Percentiles rank a stretch among this genome's conserved stretches.
phyloP scores from a whole-genome alignment of 2,113 vertebrate species.

The Apteryx mantelli region DNA sequence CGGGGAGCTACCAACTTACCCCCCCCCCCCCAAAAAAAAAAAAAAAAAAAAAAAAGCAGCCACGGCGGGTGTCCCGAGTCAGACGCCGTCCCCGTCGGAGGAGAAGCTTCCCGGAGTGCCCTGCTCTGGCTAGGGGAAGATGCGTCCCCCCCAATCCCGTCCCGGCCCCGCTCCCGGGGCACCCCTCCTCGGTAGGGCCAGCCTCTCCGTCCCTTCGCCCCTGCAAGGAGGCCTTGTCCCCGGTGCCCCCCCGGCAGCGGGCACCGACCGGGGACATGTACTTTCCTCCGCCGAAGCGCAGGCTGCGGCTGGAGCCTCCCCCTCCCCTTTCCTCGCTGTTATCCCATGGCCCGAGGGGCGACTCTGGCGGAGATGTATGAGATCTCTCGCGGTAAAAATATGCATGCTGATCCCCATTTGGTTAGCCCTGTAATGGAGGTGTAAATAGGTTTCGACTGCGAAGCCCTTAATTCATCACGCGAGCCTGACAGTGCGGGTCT shows the following conservation, averaged over 20 bases:
- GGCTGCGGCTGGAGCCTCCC: slow-evolving; percentile 55
- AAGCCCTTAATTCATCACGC: slow-evolving; percentile 84
- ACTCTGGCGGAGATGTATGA: slow-evolving; percentile 83
- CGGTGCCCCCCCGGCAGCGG: slow-evolving; percentile 70
- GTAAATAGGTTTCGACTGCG: slow-evolving; percentile 85
- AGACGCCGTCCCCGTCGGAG: not conserved
- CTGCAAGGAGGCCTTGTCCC: not conserved
- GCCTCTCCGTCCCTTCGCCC: not conserved
- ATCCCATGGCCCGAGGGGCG: slow-evolving; percentile 77
- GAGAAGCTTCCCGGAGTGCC: not conserved
- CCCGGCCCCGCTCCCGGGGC: too few species aligned
- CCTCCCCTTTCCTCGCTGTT: slow-evolving; percentile 59
- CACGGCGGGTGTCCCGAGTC: not conserved
- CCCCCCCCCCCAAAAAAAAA: not conserved
- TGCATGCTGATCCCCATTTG: slow-evolving; percentile 83
- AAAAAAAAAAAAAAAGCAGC: not conserved
- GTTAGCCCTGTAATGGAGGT: slow-evolving; percentile 81
- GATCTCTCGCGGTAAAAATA: slow-evolving; percentile 82
- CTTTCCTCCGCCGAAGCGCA: slow-evolving; percentile 73
- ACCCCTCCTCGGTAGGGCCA: not conserved
- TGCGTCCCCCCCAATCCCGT: accelerated
- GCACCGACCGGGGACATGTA: slow-evolving; percentile 74
- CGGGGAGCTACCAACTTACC: accelerated
- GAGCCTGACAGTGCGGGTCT: not conserved
- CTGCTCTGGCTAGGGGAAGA: not conserved